Percentiles rank a stretch among this genome's conserved stretches.
phyloP scores from a whole-genome alignment of 2,797 vertebrate genomes.

The Sciurus vulgaris region DNA sequence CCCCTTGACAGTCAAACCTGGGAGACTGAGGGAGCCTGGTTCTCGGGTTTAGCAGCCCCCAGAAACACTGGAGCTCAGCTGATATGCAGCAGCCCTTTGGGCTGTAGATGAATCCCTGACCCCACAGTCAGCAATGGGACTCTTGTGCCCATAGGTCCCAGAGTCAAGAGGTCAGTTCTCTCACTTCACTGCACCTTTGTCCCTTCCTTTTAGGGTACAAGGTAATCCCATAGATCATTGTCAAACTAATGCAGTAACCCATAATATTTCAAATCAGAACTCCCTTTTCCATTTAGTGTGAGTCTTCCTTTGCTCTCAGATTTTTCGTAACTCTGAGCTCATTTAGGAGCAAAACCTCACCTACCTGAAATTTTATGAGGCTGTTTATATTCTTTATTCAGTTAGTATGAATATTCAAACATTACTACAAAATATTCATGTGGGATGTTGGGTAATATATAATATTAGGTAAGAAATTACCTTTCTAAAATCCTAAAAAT shows the following conservation, averaged over 20 bases:
- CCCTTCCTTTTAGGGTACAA: not conserved
- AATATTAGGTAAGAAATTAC: slow-evolving; percentile 12
- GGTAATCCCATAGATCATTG: too few relatives aligned
- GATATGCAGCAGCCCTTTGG: not conserved
- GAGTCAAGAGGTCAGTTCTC: not conserved
- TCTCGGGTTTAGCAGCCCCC: not conserved
- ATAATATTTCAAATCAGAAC: not conserved
- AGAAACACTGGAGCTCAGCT: not conserved
- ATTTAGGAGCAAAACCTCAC: slow-evolving; percentile 43
- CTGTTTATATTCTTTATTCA: slow-evolving; percentile 36
- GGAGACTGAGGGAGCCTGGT: not conserved
- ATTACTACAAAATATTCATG: not conserved
- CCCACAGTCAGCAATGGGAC: not conserved
- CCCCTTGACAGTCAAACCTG: not conserved
- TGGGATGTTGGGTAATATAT: not conserved
- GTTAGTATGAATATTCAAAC: slow-evolving; percentile 42
- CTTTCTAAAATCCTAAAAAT: slow-evolving; percentile 18
- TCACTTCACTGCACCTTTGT: not conserved
- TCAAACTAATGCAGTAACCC: not conserved
- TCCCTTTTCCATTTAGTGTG: not conserved
- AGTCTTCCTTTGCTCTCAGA: not conserved
- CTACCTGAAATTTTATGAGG: not conserved
- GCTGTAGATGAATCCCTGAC: not conserved
- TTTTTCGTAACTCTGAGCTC: not conserved
- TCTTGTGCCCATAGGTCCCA: not conserved